Conservation (phyloP, 2,113 vertebrate genomes). For the Camelus dromedarius region DNA sequence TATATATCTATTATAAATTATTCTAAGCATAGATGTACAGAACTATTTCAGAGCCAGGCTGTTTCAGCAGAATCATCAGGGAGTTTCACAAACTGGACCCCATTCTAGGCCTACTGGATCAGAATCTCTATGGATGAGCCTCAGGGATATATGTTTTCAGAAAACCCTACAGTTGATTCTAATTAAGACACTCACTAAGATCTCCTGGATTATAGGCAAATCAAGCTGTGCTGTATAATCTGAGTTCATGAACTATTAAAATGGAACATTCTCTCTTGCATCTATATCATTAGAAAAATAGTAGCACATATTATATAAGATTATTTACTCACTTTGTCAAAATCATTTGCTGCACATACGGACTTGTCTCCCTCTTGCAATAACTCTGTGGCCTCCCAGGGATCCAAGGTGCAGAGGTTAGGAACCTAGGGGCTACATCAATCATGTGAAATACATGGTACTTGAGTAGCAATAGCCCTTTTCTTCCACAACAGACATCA, state of each 20-base stretch:
- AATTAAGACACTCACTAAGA: not conserved
- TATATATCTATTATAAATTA: not conserved
- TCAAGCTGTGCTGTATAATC: not conserved
- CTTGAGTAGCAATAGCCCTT: not conserved
- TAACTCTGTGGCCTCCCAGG: not conserved
- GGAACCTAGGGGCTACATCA: not conserved
- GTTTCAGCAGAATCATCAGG: constrained; percentile 34
- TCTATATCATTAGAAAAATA: constrained; percentile 29
- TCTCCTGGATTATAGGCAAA: not conserved
- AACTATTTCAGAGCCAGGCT: constrained; percentile 26
- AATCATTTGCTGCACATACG: not conserved
- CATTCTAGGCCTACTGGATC: not conserved
- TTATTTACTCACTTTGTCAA: constrained; percentile 6
- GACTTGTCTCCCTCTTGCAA: not conserved
- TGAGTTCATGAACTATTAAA: not conserved
- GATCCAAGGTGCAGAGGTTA: not conserved
- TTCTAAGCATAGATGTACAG: not conserved
- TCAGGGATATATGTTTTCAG: not conserved
- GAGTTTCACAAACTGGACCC: constrained; percentile 38
- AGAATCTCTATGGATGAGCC: not conserved
- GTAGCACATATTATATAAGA: not conserved
- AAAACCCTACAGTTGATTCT: not conserved
- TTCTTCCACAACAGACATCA: not conserved
- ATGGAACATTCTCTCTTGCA: not conserved
- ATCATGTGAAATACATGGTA: not conserved